These are phyloP conservation scores for Netelia melanura DNA, from an alignment of 2,888 invertebrate species.

Conservation along the genomic window DNA sequence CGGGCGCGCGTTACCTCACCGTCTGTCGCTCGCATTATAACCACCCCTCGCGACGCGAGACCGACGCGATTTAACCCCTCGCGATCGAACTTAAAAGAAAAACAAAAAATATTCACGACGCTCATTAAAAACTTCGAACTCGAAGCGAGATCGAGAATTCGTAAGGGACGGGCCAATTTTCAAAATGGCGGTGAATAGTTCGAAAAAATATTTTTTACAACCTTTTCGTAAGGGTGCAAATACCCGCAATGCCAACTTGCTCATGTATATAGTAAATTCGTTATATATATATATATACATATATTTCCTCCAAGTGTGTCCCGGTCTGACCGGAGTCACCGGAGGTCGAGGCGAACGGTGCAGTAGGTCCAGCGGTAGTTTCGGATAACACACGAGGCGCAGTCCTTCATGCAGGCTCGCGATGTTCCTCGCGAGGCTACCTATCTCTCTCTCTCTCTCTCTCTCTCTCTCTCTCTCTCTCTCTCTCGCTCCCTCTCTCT, in stretches of 20 bases:
- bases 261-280: background rate
- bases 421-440: background rate
- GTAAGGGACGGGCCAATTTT: background rate
- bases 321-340: background rate
- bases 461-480: constrained; percentile 13
- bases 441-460: background rate
- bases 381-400: constrained; percentile 73
- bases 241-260: background rate
- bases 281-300: background rate
- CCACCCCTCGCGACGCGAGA: constrained; percentile 59
- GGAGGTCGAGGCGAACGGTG: constrained; percentile 23
- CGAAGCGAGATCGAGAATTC: background rate
- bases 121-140: background rate
- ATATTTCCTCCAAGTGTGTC: background rate
- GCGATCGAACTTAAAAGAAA: constrained; percentile 20
- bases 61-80: constrained; percentile 74
- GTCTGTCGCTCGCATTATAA: constrained; percentile 78
- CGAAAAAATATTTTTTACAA: too few relatives aligned
- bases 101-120: background rate
- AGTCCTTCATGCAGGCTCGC: constrained; percentile 75
- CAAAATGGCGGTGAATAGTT: background rate
- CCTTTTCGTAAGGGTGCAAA: too few relatives aligned
- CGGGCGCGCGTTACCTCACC: constrained; percentile 67
- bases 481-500: background rate
- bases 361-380: constrained; percentile 62